A percentile compares a stretch with the other conserved stretches of the same genome.
These are phyloP conservation scores for Myxocyprinus asiaticus DNA, from an alignment of 2,113 vertebrate species.

Conservation along the genomic window DNA sequence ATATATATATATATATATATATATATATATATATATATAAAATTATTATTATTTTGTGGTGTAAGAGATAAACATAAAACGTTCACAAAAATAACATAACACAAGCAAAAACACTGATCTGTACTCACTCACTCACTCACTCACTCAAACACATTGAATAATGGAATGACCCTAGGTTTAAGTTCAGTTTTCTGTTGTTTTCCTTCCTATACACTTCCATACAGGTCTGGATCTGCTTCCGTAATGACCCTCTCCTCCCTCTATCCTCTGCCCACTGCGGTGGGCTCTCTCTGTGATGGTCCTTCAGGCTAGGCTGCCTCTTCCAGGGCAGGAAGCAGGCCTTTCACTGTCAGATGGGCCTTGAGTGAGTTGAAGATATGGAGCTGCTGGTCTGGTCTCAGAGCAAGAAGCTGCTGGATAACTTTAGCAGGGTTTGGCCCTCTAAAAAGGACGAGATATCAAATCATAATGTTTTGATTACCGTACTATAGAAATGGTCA, in stretches of 20 bases:
- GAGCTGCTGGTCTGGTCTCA: conserved; percentile 93
- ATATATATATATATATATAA: conserved; percentile 42
- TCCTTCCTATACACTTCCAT: not conserved
- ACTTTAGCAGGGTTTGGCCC: conserved; percentile 94
- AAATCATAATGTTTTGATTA: not conserved
- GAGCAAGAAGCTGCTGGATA: conserved; percentile 93
- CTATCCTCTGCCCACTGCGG: not conserved
- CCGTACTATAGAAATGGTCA: no score
- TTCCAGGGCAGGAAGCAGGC: conserved; percentile 78
- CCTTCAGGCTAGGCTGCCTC: conserved; percentile 64
- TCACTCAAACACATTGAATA: conserved; percentile 48
- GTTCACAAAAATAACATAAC: conserved; percentile 54
- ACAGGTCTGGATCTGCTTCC: not conserved
- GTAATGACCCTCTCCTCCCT: not conserved
- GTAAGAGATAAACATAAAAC: conserved; percentile 48
- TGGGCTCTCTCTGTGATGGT: conserved; percentile 3
- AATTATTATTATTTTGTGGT: conserved; percentile 28
- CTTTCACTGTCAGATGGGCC: conserved; percentile 87
- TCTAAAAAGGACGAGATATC: conserved; percentile 64
- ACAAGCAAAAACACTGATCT: conserved; percentile 58
- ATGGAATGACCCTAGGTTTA: conserved; percentile 69
- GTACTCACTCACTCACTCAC: conserved; percentile 25
- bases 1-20: conserved; percentile 31
- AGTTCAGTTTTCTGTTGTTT: conserved; percentile 45
- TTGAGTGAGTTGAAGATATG: conserved; percentile 94